Evolutionary conservation across 1,140 invertebrate species (phyloP), one percentile per base, ranked within the genome.

Genomic region (Notospermus geniculatus): DNA sequence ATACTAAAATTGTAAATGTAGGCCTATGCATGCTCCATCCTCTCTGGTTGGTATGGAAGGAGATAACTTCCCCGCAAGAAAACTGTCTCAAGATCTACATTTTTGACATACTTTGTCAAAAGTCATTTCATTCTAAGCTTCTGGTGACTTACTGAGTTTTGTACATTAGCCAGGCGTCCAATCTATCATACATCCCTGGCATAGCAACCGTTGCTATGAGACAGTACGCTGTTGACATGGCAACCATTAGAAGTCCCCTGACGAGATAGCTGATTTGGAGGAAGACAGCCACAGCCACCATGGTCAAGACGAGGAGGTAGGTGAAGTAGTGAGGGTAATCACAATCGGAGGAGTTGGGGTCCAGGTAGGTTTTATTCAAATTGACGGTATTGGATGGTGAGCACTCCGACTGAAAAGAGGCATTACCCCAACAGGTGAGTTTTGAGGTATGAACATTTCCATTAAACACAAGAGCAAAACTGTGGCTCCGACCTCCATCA

Each of bases 321-420:
- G 86, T 86, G 71, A 90, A 87, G 75, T 91, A 91, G 22, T 88
- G 88, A 29, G 89, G 89, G 77, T 88, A 88, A 1, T 57, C 59
- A 58, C 64, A 68, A 11, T 17, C 11, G 11, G 29, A 55, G 56
- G 46, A 50, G 15, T 52, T 43, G 15, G 68, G 52, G n/a, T 63
- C 57, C 0, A 60, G 29, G 43, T 45, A 54, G 69, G 56, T 57
- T n/a, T 50, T 43, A 15, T 22, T 29, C 9, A 74, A 60, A 74
- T 80, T 60, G 65, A 66, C 61, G 62, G 41, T 65, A 59, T 60
- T 61, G 1, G 45, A 58, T 28, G 56, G 22, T 55, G 32, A 36
- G 15, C 32, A 36, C 4, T 15, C 32, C 2, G 29, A 54, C 22
- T 29, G 29, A 52, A 29, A 32, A 30, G 23, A 28, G 27, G 2